phyloP scores from a whole-genome alignment of 2,113 vertebrate species.

The Butorides virescens region DNA sequence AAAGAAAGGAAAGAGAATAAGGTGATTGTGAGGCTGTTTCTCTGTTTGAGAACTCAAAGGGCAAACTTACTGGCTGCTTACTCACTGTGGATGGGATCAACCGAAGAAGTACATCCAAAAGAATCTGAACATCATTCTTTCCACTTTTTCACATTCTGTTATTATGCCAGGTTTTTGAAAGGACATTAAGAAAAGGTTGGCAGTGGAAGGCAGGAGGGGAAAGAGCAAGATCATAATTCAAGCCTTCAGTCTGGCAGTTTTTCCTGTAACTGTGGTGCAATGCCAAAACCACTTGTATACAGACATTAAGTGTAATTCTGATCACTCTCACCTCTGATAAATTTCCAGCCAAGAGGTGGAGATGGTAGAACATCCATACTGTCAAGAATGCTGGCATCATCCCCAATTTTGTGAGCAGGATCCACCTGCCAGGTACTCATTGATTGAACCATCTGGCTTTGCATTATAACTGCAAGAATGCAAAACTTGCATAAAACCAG shows the following conservation, averaged over 20 bases:
- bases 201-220: neutral
- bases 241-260: neutral
- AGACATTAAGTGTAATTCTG: neutral
- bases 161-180: neutral
- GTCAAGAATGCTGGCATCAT: neutral
- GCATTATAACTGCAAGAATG: neutral
- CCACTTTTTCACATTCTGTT: neutral
- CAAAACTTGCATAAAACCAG: neutral
- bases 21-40: neutral
- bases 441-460: constrained; percentile 28
- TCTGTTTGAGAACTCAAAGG: neutral
- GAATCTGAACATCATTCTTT: neutral
- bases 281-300: neutral
- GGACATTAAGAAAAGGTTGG: neutral
- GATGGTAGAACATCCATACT: neutral
- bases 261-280: neutral
- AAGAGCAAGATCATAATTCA: constrained; percentile 1
- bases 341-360: neutral
- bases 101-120: neutral
- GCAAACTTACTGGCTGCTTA: neutral
- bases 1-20: neutral
- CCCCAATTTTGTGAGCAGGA: neutral
- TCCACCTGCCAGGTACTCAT: neutral
- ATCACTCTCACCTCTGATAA: neutral
- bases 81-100: neutral